Percentiles rank a stretch among this genome's conserved stretches.
phyloP scores from a whole-genome alignment of 2,113 vertebrate genomes.

The Emydocephalus ijimae region DNA sequence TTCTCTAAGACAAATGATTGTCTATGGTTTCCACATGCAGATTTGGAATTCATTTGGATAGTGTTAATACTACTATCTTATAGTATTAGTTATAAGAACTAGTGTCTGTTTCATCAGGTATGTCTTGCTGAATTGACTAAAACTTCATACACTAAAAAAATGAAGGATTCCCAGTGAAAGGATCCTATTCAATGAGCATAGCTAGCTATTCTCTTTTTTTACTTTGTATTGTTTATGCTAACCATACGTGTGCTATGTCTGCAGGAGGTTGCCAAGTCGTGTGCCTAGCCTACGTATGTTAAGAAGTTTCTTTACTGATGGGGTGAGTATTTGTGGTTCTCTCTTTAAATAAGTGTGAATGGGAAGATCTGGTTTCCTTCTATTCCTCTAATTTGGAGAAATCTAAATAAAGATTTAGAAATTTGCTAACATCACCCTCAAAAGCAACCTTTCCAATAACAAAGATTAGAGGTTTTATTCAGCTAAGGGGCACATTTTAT shows the following conservation, averaged over 20 bases:
- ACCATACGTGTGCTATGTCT: constrained; percentile 23
- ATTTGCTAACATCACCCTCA: not conserved
- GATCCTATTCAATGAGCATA: not conserved
- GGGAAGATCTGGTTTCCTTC: not conserved
- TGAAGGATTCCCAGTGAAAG: not conserved
- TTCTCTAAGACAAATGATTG: not conserved
- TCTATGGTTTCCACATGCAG: not conserved
- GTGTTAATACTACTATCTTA: not conserved
- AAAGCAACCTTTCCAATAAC: not conserved
- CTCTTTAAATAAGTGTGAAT: not conserved
- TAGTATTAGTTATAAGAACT: not conserved
- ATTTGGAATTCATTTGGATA: not conserved
- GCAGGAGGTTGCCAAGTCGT: constrained; percentile 87
- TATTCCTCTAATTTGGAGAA: not conserved
- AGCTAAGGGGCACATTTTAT: not conserved
- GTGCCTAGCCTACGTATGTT: constrained; percentile 81
- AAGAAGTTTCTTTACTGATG: constrained; percentile 93
- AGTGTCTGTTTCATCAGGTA: not conserved
- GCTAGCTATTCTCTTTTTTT: not conserved
- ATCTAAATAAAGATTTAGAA: not conserved
- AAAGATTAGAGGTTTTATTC: not conserved
- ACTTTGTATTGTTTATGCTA: not conserved
- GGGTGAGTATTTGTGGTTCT: constrained; percentile 74
- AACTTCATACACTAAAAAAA: not conserved
- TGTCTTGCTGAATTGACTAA: not conserved